Conservation (phyloP, 2,888 invertebrate species). For the Dichetophora obliterata region DNA sequence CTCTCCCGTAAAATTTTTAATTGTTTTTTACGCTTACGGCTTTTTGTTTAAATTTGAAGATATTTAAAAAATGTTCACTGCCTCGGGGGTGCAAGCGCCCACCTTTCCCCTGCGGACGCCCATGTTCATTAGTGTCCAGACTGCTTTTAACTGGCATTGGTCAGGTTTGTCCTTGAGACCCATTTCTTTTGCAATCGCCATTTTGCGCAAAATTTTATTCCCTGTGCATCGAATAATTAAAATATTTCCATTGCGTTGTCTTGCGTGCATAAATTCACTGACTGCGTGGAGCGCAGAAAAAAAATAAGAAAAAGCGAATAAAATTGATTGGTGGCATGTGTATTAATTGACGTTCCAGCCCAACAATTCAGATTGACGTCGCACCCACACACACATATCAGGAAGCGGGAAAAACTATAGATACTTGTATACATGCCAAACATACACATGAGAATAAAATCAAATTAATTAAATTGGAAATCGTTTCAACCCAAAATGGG, state of each 20-base stretch:
- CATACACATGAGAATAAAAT: not conserved
- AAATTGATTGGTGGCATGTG: not conserved
- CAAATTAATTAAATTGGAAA: conserved; percentile 37
- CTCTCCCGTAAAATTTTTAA: no score
- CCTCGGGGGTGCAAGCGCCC: no score
- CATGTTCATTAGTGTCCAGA: not conserved
- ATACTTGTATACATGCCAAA: no score
- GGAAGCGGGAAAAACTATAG: not conserved
- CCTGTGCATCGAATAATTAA: not conserved
- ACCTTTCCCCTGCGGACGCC: no score
- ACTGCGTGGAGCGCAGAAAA: no score
- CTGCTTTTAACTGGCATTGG: not conserved
- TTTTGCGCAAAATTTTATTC: not conserved
- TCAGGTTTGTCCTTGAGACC: not conserved
- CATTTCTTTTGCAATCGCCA: not conserved
- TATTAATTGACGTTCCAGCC: not conserved
- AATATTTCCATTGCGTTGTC: conserved; percentile 12
- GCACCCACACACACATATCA: no score
- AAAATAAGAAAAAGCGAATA: not conserved
- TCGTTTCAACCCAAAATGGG: not conserved
- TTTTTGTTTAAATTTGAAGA: no score
- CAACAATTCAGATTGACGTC: no score
- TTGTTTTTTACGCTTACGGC: no score
- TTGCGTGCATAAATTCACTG: not conserved
- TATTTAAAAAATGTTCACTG: no score